Percentiles rank a stretch among this genome's conserved stretches.
These are phyloP conservation scores for Monodelphis domestica DNA, from an alignment of 2,797 vertebrate genomes.

Conservation along the genomic window DNA sequence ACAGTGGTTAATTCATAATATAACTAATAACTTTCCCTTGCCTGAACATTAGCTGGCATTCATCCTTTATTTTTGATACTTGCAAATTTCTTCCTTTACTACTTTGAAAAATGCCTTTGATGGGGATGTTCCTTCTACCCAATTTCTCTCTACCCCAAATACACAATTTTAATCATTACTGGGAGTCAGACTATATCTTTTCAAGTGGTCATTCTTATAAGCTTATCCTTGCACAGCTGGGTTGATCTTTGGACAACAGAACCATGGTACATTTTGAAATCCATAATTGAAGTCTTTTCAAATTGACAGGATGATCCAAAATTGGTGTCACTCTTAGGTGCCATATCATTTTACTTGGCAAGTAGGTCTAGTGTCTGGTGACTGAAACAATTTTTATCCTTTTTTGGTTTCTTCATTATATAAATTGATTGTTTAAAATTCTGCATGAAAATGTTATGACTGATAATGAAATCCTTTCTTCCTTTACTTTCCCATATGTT, in stretches of 20 bases:
- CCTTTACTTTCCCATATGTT: neutral
- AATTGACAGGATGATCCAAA: neutral
- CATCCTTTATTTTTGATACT: constrained; percentile 42
- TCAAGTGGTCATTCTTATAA: neutral
- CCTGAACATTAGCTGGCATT: neutral
- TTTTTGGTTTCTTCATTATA: neutral
- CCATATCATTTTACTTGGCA: neutral
- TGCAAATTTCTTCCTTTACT: neutral
- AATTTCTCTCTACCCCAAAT: neutral
- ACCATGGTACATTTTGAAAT: neutral
- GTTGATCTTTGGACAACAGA: neutral
- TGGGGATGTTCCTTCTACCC: neutral
- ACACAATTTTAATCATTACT: neutral
- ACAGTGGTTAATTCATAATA: neutral
- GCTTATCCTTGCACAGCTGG: neutral
- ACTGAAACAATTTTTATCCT: neutral
- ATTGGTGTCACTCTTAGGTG: neutral
- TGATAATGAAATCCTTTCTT: neutral
- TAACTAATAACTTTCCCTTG: neutral
- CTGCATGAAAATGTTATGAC: neutral
- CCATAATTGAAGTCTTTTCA: neutral
- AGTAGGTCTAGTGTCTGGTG: neutral
- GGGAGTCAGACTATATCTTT: neutral
- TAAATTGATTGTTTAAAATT: neutral
- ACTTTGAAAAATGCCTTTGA: neutral